Conservation (phyloP, 2,888 invertebrate species). For the Phragmatobia fuliginosa region DNA sequence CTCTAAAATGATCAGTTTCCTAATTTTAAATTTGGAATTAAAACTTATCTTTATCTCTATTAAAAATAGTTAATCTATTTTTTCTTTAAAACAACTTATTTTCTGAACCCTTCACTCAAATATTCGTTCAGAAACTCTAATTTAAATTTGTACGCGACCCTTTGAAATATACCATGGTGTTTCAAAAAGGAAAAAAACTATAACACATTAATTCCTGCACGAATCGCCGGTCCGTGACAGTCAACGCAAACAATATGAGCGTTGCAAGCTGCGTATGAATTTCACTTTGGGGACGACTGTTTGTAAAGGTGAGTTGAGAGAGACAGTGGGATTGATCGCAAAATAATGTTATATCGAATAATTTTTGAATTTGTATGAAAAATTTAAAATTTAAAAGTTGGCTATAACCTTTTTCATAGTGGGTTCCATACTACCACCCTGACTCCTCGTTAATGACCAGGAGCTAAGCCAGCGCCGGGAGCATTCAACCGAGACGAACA, state of each 20-base stretch:
- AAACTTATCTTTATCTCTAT: too few relatives aligned
- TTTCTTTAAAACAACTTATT: neutral
- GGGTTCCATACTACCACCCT: too few relatives aligned
- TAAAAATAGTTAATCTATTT: too few relatives aligned
- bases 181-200: constrained; percentile 46
- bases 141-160: constrained; percentile 23
- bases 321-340: neutral
- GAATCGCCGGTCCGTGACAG: constrained; percentile 60
- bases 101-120: constrained; percentile 8
- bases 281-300: constrained; percentile 61
- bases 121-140: constrained; percentile 11
- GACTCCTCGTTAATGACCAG: too few relatives aligned
- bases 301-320: constrained; percentile 30
- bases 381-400: too few relatives aligned
- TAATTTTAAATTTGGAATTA: neutral
- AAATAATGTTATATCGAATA: too few relatives aligned
- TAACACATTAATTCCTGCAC: constrained; percentile 57
- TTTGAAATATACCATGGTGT: constrained; percentile 30
- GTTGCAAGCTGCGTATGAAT: constrained; percentile 64
- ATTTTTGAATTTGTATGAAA: too few relatives aligned
- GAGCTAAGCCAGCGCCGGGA: too few relatives aligned
- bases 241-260: constrained; percentile 64
- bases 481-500: too few relatives aligned
- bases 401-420: too few relatives aligned
- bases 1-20: neutral